These are phyloP conservation scores for Tetragnatha versicolor DNA, from an alignment of 1,140 invertebrate species.

Conservation along the genomic window DNA sequence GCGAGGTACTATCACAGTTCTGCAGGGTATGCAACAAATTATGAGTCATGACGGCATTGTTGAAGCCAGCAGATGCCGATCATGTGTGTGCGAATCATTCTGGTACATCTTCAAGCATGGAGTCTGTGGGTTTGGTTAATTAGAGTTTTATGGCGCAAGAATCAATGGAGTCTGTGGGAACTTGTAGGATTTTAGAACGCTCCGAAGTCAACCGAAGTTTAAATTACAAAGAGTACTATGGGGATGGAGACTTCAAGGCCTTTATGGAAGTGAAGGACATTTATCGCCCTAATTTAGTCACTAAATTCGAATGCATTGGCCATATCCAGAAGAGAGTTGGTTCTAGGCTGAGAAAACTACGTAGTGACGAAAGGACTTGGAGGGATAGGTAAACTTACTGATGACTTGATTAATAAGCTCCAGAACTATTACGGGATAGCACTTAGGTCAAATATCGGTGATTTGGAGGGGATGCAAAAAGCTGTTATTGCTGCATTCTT, in stretches of 20 bases:
- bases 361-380: not conserved
- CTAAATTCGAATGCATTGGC: slow-evolving; percentile 11
- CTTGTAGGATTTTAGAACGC: not conserved
- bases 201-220: not conserved
- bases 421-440: no score
- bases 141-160: no score
- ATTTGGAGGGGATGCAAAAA: no score
- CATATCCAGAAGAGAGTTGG: slow-evolving; percentile 31
- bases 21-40: no score
- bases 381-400: slow-evolving; percentile 12
- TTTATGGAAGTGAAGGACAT: slow-evolving; percentile 5
- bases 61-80: no score
- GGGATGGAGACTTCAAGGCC: slow-evolving; percentile 17
- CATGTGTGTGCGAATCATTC: no score
- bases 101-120: no score
- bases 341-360: slow-evolving; percentile 1
- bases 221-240: slow-evolving; percentile 14
- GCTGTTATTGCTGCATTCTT: no score
- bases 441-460: no score
- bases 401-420: not conserved
- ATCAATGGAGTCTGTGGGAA: slow-evolving; percentile 17
- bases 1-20: no score
- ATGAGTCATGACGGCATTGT: no score
- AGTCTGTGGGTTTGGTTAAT: no score
- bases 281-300: not conserved